These are phyloP conservation scores for Hippocampus comes DNA, from an alignment of 2,113 vertebrate genomes.

Conservation along the genomic window DNA sequence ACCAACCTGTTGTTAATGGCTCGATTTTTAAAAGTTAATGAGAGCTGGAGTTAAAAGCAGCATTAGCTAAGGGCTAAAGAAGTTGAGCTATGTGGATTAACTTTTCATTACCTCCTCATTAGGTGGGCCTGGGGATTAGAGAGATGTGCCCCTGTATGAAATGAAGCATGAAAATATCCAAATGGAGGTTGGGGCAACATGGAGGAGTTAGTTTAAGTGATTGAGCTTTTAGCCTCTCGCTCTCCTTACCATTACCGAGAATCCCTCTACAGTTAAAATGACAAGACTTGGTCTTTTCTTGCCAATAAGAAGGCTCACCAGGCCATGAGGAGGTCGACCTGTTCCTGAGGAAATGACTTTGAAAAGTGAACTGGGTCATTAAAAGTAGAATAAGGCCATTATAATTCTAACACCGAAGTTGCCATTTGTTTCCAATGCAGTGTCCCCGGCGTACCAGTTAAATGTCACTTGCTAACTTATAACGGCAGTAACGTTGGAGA, in stretches of 20 bases:
- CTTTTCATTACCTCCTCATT: constrained; percentile 77
- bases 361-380: constrained; percentile 72
- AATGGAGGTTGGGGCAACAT: constrained; percentile 39
- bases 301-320: constrained; percentile 56
- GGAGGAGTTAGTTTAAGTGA: constrained; percentile 47
- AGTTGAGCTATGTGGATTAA: constrained; percentile 73
- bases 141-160: constrained; percentile 58
- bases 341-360: constrained; percentile 65
- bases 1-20: constrained; percentile 75
- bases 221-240: constrained; percentile 51
- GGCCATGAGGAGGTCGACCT: constrained; percentile 36
- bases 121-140: constrained; percentile 71
- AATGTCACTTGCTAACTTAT: constrained; percentile 72
- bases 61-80: constrained; percentile 74
- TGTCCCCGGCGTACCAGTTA: constrained; percentile 63
- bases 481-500: constrained; percentile 63
- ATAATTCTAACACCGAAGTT: constrained; percentile 66
- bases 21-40: constrained; percentile 77
- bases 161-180: constrained; percentile 68
- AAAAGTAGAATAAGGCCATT: constrained; percentile 69
- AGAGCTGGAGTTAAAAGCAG: constrained; percentile 73
- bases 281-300: constrained; percentile 64
- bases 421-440: constrained; percentile 70
- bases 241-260: constrained; percentile 22
- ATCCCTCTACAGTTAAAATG: constrained; percentile 43